phyloP scores from a whole-genome alignment of 2,113 vertebrate genomes.

The Heteronetta atricapilla region DNA sequence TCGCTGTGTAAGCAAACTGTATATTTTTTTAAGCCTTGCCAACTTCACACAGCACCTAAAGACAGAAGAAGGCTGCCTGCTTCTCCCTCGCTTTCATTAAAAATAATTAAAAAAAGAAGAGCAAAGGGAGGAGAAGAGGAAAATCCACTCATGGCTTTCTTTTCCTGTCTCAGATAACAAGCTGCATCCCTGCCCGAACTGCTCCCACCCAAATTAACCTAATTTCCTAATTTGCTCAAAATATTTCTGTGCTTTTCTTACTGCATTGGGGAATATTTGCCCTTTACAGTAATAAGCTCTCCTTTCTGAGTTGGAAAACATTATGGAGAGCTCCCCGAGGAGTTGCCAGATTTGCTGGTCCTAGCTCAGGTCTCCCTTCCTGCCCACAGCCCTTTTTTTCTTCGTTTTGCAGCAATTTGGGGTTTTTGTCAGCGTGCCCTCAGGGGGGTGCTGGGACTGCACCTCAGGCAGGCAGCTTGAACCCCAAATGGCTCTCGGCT shows the following conservation, averaged over 20 bases:
- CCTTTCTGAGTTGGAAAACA: background rate
- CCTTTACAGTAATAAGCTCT: background rate
- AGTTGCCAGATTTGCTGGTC: background rate
- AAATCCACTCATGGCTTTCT: slow-evolving; percentile 36
- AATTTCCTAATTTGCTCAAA: slow-evolving; percentile 42
- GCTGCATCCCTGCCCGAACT: background rate
- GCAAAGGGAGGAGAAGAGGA: slow-evolving; percentile 38
- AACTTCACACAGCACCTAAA: background rate
- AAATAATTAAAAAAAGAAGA: background rate
- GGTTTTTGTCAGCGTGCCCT: background rate
- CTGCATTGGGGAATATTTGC: slow-evolving; percentile 27
- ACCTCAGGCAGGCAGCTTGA: background rate
- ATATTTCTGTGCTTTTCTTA: slow-evolving; percentile 17
- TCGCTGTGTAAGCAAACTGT: slow-evolving; percentile 48
- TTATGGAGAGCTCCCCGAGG: background rate
- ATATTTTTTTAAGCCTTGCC: slow-evolving; percentile 6
- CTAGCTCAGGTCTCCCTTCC: background rate
- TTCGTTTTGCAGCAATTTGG: background rate
- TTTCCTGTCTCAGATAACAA: slow-evolving; percentile 34
- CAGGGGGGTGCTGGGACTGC: background rate
- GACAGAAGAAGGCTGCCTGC: background rate
- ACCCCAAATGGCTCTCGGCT: background rate
- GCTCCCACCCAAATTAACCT: slow-evolving; percentile 48
- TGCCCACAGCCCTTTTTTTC: background rate
- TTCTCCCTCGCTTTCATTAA: background rate